Base-by-base conservation (phyloP, 92 coral and sea anemone genomes). In the Epizoanthus stellaris region DNA sequence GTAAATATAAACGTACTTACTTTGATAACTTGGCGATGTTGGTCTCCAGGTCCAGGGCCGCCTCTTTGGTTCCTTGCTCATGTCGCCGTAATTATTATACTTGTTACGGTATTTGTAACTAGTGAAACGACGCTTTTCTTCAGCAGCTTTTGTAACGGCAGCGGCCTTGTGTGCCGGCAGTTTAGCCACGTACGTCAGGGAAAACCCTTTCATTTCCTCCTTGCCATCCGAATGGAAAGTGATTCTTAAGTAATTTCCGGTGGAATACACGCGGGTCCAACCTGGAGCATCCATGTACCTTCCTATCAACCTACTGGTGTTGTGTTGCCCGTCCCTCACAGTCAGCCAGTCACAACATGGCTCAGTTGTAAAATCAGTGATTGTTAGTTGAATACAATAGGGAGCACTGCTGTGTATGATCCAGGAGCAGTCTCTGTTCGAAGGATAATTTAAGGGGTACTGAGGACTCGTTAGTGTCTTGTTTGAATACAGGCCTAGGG, bases 151-250 rank as follows among this genome's bases (percentile, higher is more conserved):
- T n/a, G n/a, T n/a, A n/a, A n/a, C n/a, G n/a, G n/a, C n/a, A n/a
- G n/a, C n/a, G n/a, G n/a, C n/a, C n/a, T n/a, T n/a, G n/a, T n/a
- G n/a, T n/a, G n/a, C n/a, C n/a, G n/a, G n/a, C n/a, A n/a, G n/a
- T n/a, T n/a, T n/a, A n/a, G 34, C 25, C 34, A 3, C 3, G 67
- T 62, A 62, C 4, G 67, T 62, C 10, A 19, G 30, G 10, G 67
- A 62, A 19, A 67, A 67, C 5, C 73, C 73, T 34, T 34, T 67
- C 17, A 36, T 15, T 20, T 3, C 73, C 15, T 67, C 73, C 73
- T 67, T 67, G 73, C 39, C 49, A 17, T 67, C 73, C 5, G 73
- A 67, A 67, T 67, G 73, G 73, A 67, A 67, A 1, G 49, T 67
- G 20, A 67, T 67, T 25, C 73, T 34, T 20, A 67, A 17, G 39